Percentiles rank a stretch among this genome's conserved stretches.
Conservation (phyloP, 1,140 invertebrate species). For the Hesperophylax magnus region DNA sequence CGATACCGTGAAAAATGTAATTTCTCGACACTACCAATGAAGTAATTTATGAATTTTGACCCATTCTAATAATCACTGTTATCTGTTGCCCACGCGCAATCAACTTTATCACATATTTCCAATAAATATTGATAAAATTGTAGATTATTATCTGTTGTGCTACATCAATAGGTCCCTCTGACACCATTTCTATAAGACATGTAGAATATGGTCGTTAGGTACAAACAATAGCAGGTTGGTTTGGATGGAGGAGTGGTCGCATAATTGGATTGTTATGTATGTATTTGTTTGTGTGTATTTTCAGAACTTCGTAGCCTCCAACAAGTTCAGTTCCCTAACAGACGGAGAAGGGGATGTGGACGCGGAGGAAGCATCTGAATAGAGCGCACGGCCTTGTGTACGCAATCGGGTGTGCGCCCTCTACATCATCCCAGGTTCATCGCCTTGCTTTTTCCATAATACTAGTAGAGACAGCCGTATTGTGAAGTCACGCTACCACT, state of each 20-base stretch:
- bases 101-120: conserved; percentile 30
- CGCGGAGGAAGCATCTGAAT: conserved; percentile 60
- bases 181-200: conserved; percentile 48
- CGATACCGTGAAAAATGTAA: too few relatives aligned
- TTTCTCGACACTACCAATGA: too few relatives aligned
- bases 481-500: conserved; percentile 2
- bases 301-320: conserved; percentile 76
- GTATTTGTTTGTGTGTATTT: conserved; percentile 61
- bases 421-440: conserved; percentile 4
- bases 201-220: conserved; percentile 51
- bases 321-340: conserved; percentile 72
- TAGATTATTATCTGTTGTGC: conserved; percentile 42
- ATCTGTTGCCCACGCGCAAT: neutral
- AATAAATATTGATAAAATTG: conserved; percentile 19
- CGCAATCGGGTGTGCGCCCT: neutral
- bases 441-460: conserved; percentile 41
- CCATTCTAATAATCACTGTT: too few relatives aligned
- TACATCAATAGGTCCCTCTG: conserved; percentile 50
- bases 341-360: conserved; percentile 62
- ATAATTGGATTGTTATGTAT: too few relatives aligned
- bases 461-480: conserved; percentile 28
- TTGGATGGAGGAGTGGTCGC: too few relatives aligned
- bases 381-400: conserved; percentile 45
- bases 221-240: conserved; percentile 7
- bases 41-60: too few relatives aligned